Evolutionary conservation across 2,888 invertebrate genomes (phyloP).

Genomic region (Malachius bipustulatus): DNA sequence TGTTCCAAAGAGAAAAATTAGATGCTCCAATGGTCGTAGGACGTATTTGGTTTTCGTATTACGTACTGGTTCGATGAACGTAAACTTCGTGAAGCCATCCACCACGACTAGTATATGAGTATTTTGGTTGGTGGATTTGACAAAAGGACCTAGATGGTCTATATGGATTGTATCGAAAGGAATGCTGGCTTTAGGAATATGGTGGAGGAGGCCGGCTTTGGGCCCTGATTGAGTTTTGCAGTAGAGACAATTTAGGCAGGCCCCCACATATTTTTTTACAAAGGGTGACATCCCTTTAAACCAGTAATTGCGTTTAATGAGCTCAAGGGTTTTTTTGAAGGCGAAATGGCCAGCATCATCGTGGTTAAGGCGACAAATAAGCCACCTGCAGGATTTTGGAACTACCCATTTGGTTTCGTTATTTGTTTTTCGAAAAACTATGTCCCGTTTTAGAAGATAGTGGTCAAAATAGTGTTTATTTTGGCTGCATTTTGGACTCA

Average conservation of each 20-base stretch:
- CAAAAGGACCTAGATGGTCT: slow-evolving; percentile 21
- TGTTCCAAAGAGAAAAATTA: no score
- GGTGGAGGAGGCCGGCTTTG: slow-evolving; percentile 18
- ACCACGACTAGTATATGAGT: no score
- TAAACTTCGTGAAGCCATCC: no score
- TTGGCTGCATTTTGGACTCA: slow-evolving; percentile 11
- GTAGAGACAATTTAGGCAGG: slow-evolving; percentile 24
- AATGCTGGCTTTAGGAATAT: slow-evolving; percentile 16
- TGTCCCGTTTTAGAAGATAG: slow-evolving; percentile 12
- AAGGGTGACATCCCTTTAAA: slow-evolving; percentile 19
- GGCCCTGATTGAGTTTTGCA: slow-evolving; percentile 21
- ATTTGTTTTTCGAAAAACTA: slow-evolving; percentile 10
- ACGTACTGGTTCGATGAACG: no score
- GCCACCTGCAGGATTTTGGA: slow-evolving; percentile 20
- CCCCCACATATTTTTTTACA: slow-evolving; percentile 20
- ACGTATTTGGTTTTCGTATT: no score
- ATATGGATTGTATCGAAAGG: slow-evolving; percentile 22
- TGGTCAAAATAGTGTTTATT: slow-evolving; percentile 12
- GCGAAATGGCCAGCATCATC: slow-evolving; percentile 23
- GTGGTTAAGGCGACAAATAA: slow-evolving; percentile 13
- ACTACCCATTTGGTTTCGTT: slow-evolving; percentile 23
- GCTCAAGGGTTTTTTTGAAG: slow-evolving; percentile 16
- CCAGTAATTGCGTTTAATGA: slow-evolving; percentile 16
- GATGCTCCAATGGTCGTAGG: no score
- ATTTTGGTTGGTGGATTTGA: no score